Percentiles rank a stretch among this genome's conserved stretches.
Conservation (phyloP, 2,797 vertebrate genomes). For the Rhynchotus rufescens region DNA sequence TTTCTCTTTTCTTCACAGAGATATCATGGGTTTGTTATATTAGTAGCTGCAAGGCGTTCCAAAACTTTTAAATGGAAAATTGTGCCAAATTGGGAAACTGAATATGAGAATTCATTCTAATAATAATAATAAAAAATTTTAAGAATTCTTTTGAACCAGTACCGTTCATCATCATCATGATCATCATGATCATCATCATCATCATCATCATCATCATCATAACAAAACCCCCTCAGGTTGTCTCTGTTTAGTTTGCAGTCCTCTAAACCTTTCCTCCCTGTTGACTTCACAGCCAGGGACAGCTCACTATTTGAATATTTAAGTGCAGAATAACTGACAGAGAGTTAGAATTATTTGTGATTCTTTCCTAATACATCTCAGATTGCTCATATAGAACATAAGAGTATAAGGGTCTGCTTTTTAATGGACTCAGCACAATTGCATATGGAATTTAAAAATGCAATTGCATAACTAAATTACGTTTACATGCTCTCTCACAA, state of each 20-base stretch:
- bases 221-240: not conserved
- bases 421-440: not conserved
- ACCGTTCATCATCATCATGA: not conserved
- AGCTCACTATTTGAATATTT: not conserved
- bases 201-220: not conserved
- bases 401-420: slow-evolving; percentile 5
- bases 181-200: not conserved
- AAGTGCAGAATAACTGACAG: not conserved
- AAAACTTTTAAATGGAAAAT: slow-evolving; percentile 3
- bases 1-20: slow-evolving; percentile 14
- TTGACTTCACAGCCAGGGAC: not conserved
- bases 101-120: not conserved
- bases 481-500: not conserved
- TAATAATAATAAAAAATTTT: not conserved
- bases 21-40: not conserved
- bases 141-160: not conserved
- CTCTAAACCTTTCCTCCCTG: not conserved
- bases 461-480: not conserved
- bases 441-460: not conserved
- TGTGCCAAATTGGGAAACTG: not conserved
- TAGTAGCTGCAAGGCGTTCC: slow-evolving; percentile 19
- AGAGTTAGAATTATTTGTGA: not conserved
- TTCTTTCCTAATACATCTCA: slow-evolving; percentile 13
- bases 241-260: not conserved
- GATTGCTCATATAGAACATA: slow-evolving; percentile 11